phyloP scores from a whole-genome alignment of 2,888 invertebrate genomes.

The Agrotis ipsilon region DNA sequence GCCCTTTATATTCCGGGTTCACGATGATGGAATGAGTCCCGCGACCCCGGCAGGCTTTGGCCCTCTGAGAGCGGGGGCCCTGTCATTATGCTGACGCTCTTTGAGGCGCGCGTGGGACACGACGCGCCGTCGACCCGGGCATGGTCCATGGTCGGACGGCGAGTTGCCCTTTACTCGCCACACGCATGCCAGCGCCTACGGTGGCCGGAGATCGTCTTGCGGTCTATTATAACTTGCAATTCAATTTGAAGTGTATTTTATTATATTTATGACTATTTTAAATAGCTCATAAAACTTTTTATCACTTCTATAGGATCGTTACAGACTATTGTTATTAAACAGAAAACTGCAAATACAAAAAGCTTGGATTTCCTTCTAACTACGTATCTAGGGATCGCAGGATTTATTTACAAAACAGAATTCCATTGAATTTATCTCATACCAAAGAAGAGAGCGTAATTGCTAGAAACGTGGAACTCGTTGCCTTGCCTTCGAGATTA shows the following conservation, averaged over 20 bases:
- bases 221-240: neutral
- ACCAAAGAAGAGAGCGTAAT: slow-evolving; percentile 47
- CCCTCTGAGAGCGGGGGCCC: no score
- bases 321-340: neutral
- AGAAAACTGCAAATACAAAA: slow-evolving; percentile 23
- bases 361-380: slow-evolving; percentile 5
- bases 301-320: neutral
- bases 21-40: no score
- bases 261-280: neutral
- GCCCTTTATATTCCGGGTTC: no score
- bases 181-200: no score
- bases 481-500: slow-evolving; percentile 43
- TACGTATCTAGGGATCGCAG: slow-evolving; percentile 45
- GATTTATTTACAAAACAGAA: slow-evolving; percentile 49
- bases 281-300: neutral
- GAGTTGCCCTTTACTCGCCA: no score
- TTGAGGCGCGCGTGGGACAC: no score
- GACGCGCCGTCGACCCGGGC: no score
- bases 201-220: no score
- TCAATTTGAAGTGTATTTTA: neutral
- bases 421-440: slow-evolving; percentile 49
- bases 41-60: no score
- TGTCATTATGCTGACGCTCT: no score
- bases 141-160: no score
- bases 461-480: slow-evolving; percentile 54